Evolutionary conservation across 2,888 invertebrate species (phyloP), one percentile per base, ranked within the genome.

Genomic region (Hirtodrosophila alboralis): DNA sequence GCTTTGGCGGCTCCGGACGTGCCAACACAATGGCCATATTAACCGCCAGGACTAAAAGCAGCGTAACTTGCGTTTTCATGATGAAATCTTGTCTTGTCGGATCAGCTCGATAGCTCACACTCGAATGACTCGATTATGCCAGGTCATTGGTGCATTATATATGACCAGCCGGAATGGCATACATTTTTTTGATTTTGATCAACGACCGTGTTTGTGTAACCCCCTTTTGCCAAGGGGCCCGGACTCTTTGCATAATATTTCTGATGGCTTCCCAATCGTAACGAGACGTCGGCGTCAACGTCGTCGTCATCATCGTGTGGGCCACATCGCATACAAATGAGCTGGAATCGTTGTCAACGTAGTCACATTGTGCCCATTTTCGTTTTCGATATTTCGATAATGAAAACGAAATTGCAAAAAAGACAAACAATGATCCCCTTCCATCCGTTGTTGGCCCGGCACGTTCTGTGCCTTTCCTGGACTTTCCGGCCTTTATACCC

Each of bases 1-100:
- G 52, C 52, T 84, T 84, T 1, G 91, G 91, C 48, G 88, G 88
- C 64, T 91, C 91, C 21, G 90, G 92, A 38, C 91, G 88, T 9
- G 90, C 92, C 63, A 86, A 75, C 10, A 89, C 90, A 36, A 90
- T 81, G 47, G 89, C 91, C 86, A 91, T 54, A 33, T 90, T 64
- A 30, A 89, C 87, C 57, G 89, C 87, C 51, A 91, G 70, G 43
- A 90, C 43, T n/a, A 87, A 43, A 12, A 87, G 36, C 4, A 78
- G 33, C 45, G 69, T 69, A 49, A 61, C 31, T 49, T 81, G 70
- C 1, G 52, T 33, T 45, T 75, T 65, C 75, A 81, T 86, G 2
- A 6, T 23, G 8, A 23, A n/a, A 23, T 23, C 23, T 23, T 3
- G 23, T 3, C 7, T 8, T 13, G 36, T 53, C 21, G 47, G 44